These are phyloP conservation scores for Oscheius onirici DNA, from an alignment of 2,888 invertebrate genomes.

Conservation along the genomic window DNA sequence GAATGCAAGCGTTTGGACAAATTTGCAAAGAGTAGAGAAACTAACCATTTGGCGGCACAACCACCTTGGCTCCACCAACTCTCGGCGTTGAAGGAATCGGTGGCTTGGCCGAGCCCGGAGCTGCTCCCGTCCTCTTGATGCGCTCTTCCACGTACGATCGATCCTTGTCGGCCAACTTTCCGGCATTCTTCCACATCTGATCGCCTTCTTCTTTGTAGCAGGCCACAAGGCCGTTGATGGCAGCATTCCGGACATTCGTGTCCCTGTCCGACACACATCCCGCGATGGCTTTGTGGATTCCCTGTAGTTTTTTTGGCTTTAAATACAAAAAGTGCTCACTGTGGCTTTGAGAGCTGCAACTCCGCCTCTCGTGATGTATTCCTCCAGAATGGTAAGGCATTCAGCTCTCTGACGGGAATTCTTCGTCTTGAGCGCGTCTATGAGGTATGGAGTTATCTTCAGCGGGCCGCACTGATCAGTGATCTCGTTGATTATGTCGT, in stretches of 20 bases:
- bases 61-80: conserved; percentile 46
- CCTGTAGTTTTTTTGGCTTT: conserved; percentile 4
- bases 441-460: conserved; percentile 47
- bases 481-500: conserved; percentile 49
- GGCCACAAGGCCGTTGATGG: conserved; percentile 89
- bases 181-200: conserved; percentile 72
- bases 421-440: conserved; percentile 92
- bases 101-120: conserved; percentile 38
- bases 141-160: conserved; percentile 91
- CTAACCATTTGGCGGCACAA: conserved; percentile 36
- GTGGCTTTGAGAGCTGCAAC: conserved; percentile 78
- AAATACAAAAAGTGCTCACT: conserved; percentile 24
- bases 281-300: conserved; percentile 88
- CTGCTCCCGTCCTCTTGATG: conserved; percentile 83
- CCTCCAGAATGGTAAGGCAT: conserved; percentile 91
- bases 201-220: conserved; percentile 92
- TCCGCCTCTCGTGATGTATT: conserved; percentile 80
- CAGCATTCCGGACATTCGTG: conserved; percentile 92
- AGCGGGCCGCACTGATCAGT: conserved; percentile 50
- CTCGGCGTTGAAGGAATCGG: conserved; percentile 19
- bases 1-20: too few species aligned
- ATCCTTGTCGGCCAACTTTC: conserved; percentile 79
- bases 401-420: conserved; percentile 95
- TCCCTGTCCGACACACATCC: conserved; percentile 94
- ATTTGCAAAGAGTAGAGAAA: neutral